These are phyloP conservation scores for Anableps anableps DNA, from an alignment of 2,797 vertebrate species.

Conservation along the genomic window DNA sequence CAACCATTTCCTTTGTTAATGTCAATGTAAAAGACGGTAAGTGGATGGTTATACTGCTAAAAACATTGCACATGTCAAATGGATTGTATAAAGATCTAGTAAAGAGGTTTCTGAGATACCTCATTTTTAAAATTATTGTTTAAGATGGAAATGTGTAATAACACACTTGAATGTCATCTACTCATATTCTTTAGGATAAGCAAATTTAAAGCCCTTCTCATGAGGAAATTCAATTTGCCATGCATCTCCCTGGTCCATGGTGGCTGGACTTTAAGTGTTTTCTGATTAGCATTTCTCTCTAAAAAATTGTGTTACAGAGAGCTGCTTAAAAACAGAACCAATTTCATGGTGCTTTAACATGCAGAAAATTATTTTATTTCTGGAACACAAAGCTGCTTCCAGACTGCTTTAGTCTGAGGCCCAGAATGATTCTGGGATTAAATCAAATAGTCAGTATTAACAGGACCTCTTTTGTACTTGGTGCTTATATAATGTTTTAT, in stretches of 20 bases:
- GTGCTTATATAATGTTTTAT: neutral
- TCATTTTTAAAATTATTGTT: neutral
- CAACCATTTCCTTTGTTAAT: neutral
- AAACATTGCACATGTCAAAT: neutral
- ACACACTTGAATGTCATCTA: neutral
- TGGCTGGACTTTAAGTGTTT: slow-evolving; percentile 39
- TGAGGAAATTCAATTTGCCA: slow-evolving; percentile 26
- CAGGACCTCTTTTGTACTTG: neutral
- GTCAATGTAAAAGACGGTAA: neutral
- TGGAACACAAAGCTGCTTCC: slow-evolving; percentile 52
- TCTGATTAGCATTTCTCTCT: slow-evolving; percentile 57
- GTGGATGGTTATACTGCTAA: neutral
- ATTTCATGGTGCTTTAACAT: slow-evolving; percentile 80
- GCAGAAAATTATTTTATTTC: slow-evolving; percentile 71
- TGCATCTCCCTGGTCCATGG: slow-evolving; percentile 28
- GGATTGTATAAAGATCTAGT: neutral
- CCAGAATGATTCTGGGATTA: slow-evolving; percentile 46
- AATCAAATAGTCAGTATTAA: slow-evolving; percentile 41
- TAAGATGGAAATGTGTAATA: neutral
- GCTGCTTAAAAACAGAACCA: slow-evolving; percentile 71
- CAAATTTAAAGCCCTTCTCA: slow-evolving; percentile 20
- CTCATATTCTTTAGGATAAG: neutral
- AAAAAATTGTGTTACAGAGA: slow-evolving; percentile 57
- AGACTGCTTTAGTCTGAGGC: slow-evolving; percentile 37
- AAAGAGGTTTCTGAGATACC: neutral